Evolutionary conservation across 2,888 invertebrate species (phyloP), one percentile per base, ranked within the genome.

Genomic region (Caradrina kadenii): DNA sequence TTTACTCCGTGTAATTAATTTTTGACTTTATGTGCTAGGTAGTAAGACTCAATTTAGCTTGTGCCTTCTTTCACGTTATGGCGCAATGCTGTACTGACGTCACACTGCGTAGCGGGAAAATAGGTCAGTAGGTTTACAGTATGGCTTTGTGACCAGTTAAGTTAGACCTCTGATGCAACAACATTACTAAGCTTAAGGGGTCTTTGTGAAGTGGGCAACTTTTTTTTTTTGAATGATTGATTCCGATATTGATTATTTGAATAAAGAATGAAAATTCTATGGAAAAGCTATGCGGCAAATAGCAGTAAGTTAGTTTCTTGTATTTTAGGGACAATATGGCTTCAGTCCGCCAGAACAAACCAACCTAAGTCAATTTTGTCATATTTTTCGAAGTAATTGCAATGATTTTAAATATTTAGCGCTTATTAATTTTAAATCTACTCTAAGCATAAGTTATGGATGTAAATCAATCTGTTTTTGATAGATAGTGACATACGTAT

Each of bases 11-110:
- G 8, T 63, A 70, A 64, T 70, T 61, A 56, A 81, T 76, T 73
- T 67, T 72, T 31, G 26, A 73, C 83, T 73, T 80, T 86, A 81
- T 76, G 1, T 8, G 4, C n/a, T 22, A 0, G 56, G 1, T 0
- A 0, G 54, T 87, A 91, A 83, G 87, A 80, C 75, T 75, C 80
- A 79, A 77, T 85, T 86, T 87, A 63, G 83, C 81, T 79, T 86
- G 85, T 69, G 71, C 69, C 75, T 74, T 73, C 61, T 60, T 69
- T 61, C 66, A 61, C 82, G 86, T 88, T 86, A 87, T 89, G 87
- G 92, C 93, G 93, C 93, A 93, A 76, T 93, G 92, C 90, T 84
- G 92, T 82, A 82, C 82, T 93, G 92, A 93, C 93, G 93, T 93
- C 93, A 93, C 80, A 90, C 91, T 92, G 92, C 92, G 92, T 93